Conservation (phyloP, 2,888 invertebrate genomes). For the Aethes cnicana region DNA sequence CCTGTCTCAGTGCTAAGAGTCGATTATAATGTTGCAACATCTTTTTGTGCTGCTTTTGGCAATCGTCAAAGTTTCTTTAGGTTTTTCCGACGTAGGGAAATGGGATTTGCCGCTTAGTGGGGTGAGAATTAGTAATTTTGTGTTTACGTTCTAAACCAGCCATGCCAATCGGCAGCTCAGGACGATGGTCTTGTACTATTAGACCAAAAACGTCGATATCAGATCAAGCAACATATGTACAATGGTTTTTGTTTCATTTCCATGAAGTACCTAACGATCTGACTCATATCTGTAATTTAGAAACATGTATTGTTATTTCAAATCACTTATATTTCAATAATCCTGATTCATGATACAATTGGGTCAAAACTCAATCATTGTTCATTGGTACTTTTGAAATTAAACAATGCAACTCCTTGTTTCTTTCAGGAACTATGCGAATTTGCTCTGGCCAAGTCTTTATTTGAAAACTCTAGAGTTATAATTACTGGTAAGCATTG, state of each 20-base stretch:
- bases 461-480: conserved; percentile 87
- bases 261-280: conserved; percentile 11
- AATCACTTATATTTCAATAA: too few relatives aligned
- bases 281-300: conserved; percentile 9
- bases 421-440: conserved; percentile 71
- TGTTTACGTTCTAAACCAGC: conserved; percentile 3
- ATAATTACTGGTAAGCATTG: conserved; percentile 85
- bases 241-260: conserved; percentile 14
- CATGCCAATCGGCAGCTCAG: neutral
- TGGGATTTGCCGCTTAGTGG: conserved; percentile 84
- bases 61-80: conserved; percentile 55
- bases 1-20: conserved; percentile 12
- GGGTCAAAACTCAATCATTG: too few relatives aligned
- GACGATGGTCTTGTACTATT: neutral
- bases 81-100: conserved; percentile 85
- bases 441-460: conserved; percentile 82
- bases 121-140: conserved; percentile 54
- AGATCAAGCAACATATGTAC: conserved; percentile 16
- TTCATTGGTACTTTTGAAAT: neutral
- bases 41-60: conserved; percentile 56
- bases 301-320: neutral
- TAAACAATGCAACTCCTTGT: conserved; percentile 11
- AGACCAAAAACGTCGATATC: conserved; percentile 2
- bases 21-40: conserved; percentile 55
- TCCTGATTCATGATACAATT: too few relatives aligned